phyloP scores from a whole-genome alignment of 2,888 invertebrate genomes.

The Paralinhomoeus sp. region DNA sequence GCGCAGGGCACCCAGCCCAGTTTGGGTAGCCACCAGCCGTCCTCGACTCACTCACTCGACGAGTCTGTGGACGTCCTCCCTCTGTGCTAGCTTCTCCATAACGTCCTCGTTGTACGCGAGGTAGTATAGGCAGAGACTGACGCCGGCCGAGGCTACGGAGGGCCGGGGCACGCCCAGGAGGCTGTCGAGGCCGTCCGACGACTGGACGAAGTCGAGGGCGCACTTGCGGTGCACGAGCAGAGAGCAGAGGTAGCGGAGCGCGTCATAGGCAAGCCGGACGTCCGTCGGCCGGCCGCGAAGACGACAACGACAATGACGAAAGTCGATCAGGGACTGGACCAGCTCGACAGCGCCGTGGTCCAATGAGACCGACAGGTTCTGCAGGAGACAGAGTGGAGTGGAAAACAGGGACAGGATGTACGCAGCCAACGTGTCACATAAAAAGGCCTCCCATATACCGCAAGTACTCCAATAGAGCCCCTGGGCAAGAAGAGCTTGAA shows the following conservation, averaged over 20 bases:
- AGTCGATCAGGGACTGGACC: conserved; percentile 68
- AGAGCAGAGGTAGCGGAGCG: conserved; percentile 68
- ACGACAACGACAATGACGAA: too few relatives aligned
- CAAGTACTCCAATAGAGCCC: too few relatives aligned
- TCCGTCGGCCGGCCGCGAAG: conserved; percentile 65
- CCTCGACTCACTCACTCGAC: conserved; percentile 15
- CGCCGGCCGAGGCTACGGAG: conserved; percentile 81
- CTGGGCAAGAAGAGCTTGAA: too few relatives aligned
- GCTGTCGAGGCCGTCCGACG: too few relatives aligned
- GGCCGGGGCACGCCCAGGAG: too few relatives aligned
- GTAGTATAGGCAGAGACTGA: conserved; percentile 84
- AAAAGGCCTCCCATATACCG: too few relatives aligned
- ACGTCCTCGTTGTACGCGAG: conserved; percentile 89
- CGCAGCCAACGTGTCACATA: too few relatives aligned
- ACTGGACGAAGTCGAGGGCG: not conserved
- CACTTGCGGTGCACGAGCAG: conserved; percentile 51
- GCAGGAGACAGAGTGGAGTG: too few relatives aligned
- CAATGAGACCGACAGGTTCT: conserved; percentile 72
- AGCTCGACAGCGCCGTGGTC: conserved; percentile 63
- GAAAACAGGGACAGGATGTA: too few relatives aligned
- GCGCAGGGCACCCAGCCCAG: too few relatives aligned
- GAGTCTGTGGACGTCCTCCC: conserved; percentile 13
- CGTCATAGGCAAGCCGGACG: conserved; percentile 79
- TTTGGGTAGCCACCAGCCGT: too few relatives aligned
- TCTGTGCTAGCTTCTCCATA: conserved; percentile 65